phyloP scores from a whole-genome alignment of 2,797 vertebrate genomes.

The Remorina albescens region DNA sequence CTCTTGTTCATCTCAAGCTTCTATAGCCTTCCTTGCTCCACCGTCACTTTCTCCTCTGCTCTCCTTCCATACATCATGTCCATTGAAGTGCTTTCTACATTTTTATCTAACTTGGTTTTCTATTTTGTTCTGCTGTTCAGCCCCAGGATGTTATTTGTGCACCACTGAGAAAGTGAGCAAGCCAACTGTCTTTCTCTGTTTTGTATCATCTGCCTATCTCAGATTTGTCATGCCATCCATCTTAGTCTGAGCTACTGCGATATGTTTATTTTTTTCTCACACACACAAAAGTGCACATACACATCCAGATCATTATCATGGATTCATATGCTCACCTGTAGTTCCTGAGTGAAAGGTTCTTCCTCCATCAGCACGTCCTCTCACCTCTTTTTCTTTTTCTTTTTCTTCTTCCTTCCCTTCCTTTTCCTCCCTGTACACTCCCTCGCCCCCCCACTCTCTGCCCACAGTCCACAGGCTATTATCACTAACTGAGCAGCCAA shows the following conservation, averaged over 20 bases:
- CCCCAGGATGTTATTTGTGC: conserved; percentile 38
- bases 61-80: conserved; percentile 35
- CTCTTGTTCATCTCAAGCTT: conserved; percentile 28
- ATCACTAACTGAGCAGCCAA: conserved; percentile 76
- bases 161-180: conserved; percentile 35
- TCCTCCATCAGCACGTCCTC: conserved; percentile 83
- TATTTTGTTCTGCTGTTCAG: conserved; percentile 21
- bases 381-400: conserved; percentile 67
- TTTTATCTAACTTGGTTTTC: conserved; percentile 37
- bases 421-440: conserved; percentile 52
- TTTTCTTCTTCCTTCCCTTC: conserved; percentile 45
- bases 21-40: conserved; percentile 6
- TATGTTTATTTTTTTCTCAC: conserved; percentile 25
- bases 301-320: neutral
- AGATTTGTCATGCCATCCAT: conserved; percentile 23
- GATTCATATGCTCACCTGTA: conserved; percentile 78
- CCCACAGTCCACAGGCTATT: conserved; percentile 70
- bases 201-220: conserved; percentile 26
- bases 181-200: conserved; percentile 29
- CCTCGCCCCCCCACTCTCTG: conserved; percentile 63
- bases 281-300: neutral
- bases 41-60: conserved; percentile 40
- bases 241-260: conserved; percentile 26
- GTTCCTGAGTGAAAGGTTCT: conserved; percentile 82
- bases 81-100: conserved; percentile 51